Evolutionary conservation across 2,888 invertebrate genomes (phyloP), one percentile per base, ranked within the genome.

Genomic region (Nesidiocoris tenuis): DNA sequence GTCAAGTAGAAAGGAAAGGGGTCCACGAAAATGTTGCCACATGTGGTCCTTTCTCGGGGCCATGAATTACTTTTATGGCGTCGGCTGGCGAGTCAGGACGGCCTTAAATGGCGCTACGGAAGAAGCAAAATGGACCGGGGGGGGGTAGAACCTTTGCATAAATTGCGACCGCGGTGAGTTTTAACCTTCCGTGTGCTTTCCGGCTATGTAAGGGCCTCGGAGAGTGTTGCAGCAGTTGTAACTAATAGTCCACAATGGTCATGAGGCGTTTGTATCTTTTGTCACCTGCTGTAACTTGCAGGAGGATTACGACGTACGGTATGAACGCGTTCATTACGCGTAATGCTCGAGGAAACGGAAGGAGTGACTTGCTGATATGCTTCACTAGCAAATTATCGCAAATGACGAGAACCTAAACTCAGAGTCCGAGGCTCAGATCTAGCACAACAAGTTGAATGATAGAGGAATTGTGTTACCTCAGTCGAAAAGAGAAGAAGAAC

Each of bases 21-120:
- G 39, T 39, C 39, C 39, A 39, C 39, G 39, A 39, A 64, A 59
- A 39, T 74, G 65, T 55, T 55, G 74, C 56, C 65, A 66, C 66
- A 65, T 59, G 74, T 66, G 66, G 24, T 56, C 74, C 65, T 64
- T 16, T 24, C 24, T 24, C 23, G 39, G 39, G 24, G 66, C 74
- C 21, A 75, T 75, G 66, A 25, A 75, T 75, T 75, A 75, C 74
- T 75, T 75, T 75, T 75, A 75, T 75, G 74, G 74, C 39, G 39
- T 39, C 39, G 39, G 39, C 12, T 39, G 39, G 39, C 39, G 39
- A 39, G 39, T 39, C 3, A n/a, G n/a, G n/a, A n/a, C 39, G 39
- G 39, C 39, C 39, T 39, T 39, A 39, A 39, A 39, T 39, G 39
- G 39, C 39, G 39, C 39, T 39, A 12, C 39, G 39, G 39, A 39